Evolutionary conservation across 2,797 vertebrate species (phyloP), one percentile per base, ranked within the genome.

Genomic region (Chaetophractus vellerosus): DNA sequence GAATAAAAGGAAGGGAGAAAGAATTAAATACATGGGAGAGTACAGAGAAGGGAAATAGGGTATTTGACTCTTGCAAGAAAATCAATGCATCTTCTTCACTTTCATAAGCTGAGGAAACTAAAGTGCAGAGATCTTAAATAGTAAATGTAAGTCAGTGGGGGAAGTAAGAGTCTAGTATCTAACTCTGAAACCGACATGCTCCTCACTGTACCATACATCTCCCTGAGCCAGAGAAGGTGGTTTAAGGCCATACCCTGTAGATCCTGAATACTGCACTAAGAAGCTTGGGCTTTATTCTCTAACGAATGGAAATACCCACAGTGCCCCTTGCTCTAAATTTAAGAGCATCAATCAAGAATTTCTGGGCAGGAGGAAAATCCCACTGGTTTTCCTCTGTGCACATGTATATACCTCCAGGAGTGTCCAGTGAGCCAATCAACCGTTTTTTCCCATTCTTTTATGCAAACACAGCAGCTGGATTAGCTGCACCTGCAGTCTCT

Each of bases 401-500:
- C 23, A 83, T 52, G 84, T 14, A 23, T 28, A 57, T 14, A 0
- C 19, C 28, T 41, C 45, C 9, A 59, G n/a, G 18, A 21, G 64
- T 57, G 33, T 63, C 87, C 91, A 78, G 79, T 36, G 75, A 36
- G 81, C 61, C 84, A 82, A 38, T 75, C n/a, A 78, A 72, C 75
- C 87, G 36, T 64, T 84, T 82, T 79, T 68, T 78, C 66, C 48
- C 82, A 81, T 81, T 92, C 52, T 88, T 88, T 93, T 66, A 81
- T 93, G 74, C 88, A 92, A 96, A 93, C 95, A 80, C 69, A 83
- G 93, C 61, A 89, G 74, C 79, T 96, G 41, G 41, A 84, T 95
- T 61, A 79, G 74, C 93, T 91, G 72, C 91, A 96, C 95, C 96
- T 96, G 96, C 94, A 96, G 55, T 26, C 89, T 79, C 91, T 89